phyloP scores from a whole-genome alignment of 2,797 vertebrate species.

The Coracias cyanogaster region DNA sequence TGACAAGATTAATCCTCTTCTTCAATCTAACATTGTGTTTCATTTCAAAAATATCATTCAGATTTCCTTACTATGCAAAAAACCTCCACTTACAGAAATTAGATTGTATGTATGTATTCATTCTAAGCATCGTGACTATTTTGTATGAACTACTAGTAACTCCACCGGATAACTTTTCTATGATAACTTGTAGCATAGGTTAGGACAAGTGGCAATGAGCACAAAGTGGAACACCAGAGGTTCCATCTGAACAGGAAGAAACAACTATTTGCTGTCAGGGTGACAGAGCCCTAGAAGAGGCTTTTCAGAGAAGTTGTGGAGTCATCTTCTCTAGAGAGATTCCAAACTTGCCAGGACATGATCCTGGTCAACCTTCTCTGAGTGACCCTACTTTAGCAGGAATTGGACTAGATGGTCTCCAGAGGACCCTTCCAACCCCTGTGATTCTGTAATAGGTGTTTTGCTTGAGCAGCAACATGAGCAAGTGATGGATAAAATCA shows the following conservation, averaged over 20 bases:
- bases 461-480: neutral
- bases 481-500: neutral
- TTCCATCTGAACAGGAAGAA: no score
- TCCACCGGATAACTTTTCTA: neutral
- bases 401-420: no score
- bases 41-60: neutral
- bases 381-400: no score
- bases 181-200: neutral
- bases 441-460: neutral
- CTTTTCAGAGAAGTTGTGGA: no score
- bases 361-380: no score
- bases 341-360: no score
- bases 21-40: neutral
- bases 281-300: no score
- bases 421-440: no score
- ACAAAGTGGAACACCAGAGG: no score
- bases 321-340: no score
- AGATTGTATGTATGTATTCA: neutral
- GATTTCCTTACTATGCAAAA: neutral
- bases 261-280: no score
- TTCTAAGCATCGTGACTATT: neutral
- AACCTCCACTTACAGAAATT: neutral
- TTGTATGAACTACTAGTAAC: neutral
- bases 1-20: neutral
- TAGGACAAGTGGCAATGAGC: no score